Evolutionary conservation across 1,140 invertebrate species (phyloP), one percentile per base, ranked within the genome.

Genomic region (Venturia canescens): DNA sequence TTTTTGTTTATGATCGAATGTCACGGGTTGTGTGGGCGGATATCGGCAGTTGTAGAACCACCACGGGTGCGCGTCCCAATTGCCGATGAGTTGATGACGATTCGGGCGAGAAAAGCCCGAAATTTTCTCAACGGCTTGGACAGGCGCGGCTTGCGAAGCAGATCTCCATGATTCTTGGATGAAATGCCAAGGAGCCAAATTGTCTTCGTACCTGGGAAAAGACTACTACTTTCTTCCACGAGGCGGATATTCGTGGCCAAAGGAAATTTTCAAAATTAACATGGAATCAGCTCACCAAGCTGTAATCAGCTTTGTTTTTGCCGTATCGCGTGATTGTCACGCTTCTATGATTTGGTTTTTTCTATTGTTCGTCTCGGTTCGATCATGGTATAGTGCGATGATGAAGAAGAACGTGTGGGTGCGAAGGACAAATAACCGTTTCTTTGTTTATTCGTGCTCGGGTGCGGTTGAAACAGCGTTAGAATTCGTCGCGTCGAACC

Each of bases 121-220:
- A 57, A 18, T 57, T 6, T 44, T 44, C 13, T 44, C 38, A 44
- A 44, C 38, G 38, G 34, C 34, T 9, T 34, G 34, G 34, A 34
- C 34, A 9, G 34, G 9, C 34, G 50, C 50, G 50, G 53, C 53
- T 23, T 57, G 53, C 4, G 38, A 44, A 44, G 38, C 38, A 44
- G 38, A 44, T 9, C 38, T 44, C 38, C 60, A 13, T 66, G 60
- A 66, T 66, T 66, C 60, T 66, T 23, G 21, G 60, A 26, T n/a
- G 1, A 13, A 66, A 15, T 66, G 21, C 23, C 60, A 44, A 44
- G 38, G 7, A 44, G 38, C 38, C 31, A 7, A 48, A 27, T n/a
- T 21, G 80, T 79, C 82, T 66, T 13, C 57, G 78, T 80, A 86
- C 69, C 83, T 87, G 83, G 75, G 85, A 82, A 85, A 87, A 85